Evolutionary conservation across 2,888 invertebrate species (phyloP).

Genomic region (Dicycla oo): DNA sequence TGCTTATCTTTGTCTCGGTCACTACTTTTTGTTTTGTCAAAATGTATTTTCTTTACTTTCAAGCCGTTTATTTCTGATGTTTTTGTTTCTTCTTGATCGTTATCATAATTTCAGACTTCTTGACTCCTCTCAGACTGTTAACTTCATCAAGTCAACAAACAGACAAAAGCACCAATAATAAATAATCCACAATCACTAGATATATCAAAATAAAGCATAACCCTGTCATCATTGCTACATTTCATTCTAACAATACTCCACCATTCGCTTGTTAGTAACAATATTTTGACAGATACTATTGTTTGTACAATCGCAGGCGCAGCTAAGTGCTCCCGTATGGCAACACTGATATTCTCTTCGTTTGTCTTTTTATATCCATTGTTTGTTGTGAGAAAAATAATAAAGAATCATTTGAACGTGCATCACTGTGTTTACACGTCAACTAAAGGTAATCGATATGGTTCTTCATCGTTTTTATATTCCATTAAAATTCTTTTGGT

Average conservation of each 20-base stretch:
- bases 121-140: not conserved
- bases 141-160: not conserved
- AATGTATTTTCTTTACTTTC: not conserved
- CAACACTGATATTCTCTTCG: conserved; percentile 42
- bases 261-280: conserved; percentile 48
- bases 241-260: conserved; percentile 38
- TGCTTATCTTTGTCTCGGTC: not conserved
- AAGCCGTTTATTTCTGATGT: not conserved
- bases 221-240: conserved; percentile 52
- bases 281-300: conserved; percentile 59
- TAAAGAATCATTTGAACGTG: conserved; percentile 6
- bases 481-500: not conserved
- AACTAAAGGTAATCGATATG: not conserved
- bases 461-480: not conserved
- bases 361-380: conserved; percentile 51
- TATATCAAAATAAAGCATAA: conserved; percentile 33
- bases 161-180: not conserved
- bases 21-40: not conserved
- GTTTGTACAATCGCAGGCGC: conserved; percentile 40
- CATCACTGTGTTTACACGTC: not conserved
- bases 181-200: not conserved
- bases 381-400: conserved; percentile 18
- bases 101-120: not conserved
- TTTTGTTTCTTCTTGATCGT: not conserved
- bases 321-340: conserved; percentile 43